Evolutionary conservation across 2,888 invertebrate genomes (phyloP).

Genomic region (Caenorhabditis plicata): DNA sequence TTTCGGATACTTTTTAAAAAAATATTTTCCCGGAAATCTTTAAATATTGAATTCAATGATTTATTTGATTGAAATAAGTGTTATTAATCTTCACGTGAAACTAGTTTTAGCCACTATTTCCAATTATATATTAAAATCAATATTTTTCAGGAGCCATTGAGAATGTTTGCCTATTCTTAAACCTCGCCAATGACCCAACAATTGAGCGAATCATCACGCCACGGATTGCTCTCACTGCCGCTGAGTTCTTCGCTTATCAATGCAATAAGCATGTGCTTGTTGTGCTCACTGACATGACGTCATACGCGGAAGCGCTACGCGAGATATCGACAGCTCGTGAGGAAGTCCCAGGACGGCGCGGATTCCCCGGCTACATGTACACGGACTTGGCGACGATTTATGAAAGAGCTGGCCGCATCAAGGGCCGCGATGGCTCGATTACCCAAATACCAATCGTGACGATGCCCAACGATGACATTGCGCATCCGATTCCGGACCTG

Average conservation of each 20-base stretch:
- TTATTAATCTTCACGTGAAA: not conserved
- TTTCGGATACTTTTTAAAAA: too few relatives aligned
- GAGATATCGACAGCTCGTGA: slow-evolving; percentile 94
- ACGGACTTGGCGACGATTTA: slow-evolving; percentile 99
- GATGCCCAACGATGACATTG: slow-evolving; percentile 99
- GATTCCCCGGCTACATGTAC: slow-evolving; percentile 98
- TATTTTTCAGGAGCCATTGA: slow-evolving; percentile 80
- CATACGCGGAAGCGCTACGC: slow-evolving; percentile 96
- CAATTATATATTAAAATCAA: not conserved
- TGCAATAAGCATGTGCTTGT: slow-evolving; percentile 99
- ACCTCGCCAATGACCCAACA: slow-evolving; percentile 97
- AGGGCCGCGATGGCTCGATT: slow-evolving; percentile 95
- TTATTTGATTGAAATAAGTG: not conserved
- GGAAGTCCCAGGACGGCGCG: slow-evolving; percentile 97
- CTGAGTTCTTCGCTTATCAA: slow-evolving; percentile 97
- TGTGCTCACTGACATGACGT: slow-evolving; percentile 98
- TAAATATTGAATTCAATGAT: too few relatives aligned
- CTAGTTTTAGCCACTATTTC: not conserved
- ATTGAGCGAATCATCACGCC: slow-evolving; percentile 99
- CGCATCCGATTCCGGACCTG: slow-evolving; percentile 98
- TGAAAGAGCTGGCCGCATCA: slow-evolving; percentile 95
- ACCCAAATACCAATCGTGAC: slow-evolving; percentile 98
- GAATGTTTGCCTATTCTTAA: slow-evolving; percentile 97
- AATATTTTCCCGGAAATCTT: too few relatives aligned
- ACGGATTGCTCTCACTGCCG: slow-evolving; percentile 91